Evolutionary conservation across 2,113 vertebrate genomes (phyloP).

Genomic region (Grantiella picta): DNA sequence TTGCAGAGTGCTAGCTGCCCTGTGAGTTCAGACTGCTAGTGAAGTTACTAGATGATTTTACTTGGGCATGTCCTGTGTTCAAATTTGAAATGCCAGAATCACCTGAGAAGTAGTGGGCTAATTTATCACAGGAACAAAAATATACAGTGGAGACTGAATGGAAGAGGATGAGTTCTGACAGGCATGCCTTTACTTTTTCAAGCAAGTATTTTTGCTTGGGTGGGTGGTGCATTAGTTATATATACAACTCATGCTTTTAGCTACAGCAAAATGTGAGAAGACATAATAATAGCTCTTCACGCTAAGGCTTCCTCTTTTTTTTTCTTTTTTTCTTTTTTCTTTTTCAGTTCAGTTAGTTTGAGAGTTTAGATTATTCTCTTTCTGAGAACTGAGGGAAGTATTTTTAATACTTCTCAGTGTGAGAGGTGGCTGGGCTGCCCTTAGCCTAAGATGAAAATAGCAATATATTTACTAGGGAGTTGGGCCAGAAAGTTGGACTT

Average conservation of each 20-base stretch:
- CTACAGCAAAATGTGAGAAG: constrained; percentile 47
- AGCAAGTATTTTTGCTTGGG: constrained; percentile 14
- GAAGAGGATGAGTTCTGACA: constrained; percentile 37
- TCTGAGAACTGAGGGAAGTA: constrained; percentile 61
- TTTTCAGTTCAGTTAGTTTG: constrained; percentile 35
- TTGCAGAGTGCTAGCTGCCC: background rate
- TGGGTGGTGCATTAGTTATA: constrained; percentile 39
- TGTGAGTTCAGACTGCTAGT: background rate
- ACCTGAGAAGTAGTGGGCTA: constrained; percentile 37
- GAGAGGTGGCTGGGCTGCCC: constrained; percentile 47
- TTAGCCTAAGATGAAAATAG: constrained; percentile 17
- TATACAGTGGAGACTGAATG: constrained; percentile 63
- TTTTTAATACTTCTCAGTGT: background rate
- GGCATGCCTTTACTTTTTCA: constrained; percentile 48
- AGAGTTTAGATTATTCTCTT: constrained; percentile 37
- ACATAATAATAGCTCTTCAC: constrained; percentile 27
- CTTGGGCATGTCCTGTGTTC: background rate
- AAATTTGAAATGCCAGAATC: background rate
- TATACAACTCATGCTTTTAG: constrained; percentile 56
- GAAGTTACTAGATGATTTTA: background rate
- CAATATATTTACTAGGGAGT: constrained; percentile 5
- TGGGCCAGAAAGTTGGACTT: constrained; percentile 38
- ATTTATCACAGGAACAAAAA: constrained; percentile 35
- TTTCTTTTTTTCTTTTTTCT: background rate
- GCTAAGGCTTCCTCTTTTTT: constrained; percentile 31